A percentile compares a stretch with the other conserved stretches of the same genome.
Evolutionary conservation across 2,797 vertebrate species (phyloP).

Genomic region (Monodelphis domestica): DNA sequence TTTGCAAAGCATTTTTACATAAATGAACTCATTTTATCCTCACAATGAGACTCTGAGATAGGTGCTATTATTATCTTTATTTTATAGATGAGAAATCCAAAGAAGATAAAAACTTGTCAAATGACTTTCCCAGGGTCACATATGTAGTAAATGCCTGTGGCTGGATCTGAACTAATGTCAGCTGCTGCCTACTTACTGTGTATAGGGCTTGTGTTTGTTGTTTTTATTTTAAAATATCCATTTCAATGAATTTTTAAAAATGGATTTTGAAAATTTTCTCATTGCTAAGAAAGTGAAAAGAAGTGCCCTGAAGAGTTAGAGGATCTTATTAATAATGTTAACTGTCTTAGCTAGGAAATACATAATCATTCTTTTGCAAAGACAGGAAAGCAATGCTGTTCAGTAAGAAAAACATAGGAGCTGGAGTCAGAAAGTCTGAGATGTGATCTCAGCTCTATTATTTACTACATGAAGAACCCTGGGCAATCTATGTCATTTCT

Average conservation of each 20-base stretch:
- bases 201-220: background rate
- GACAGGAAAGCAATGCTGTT: background rate
- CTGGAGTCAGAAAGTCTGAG: background rate
- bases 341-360: background rate
- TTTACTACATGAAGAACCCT: no score
- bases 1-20: background rate
- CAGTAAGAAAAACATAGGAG: background rate
- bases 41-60: background rate
- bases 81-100: background rate
- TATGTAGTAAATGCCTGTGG: background rate
- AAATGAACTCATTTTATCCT: background rate
- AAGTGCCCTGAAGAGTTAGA: background rate
- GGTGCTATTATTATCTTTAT: background rate
- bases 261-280: background rate
- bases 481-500: background rate
- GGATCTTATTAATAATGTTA: background rate
- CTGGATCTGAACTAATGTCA: background rate
- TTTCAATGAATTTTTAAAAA: background rate
- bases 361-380: background rate
- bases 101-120: background rate
- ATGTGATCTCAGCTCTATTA: background rate
- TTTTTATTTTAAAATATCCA: background rate
- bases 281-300: background rate
- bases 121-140: background rate
- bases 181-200: background rate